Evolutionary conservation across 2,797 vertebrate species (phyloP).

Genomic region (Micropoecilia bifurca): DNA sequence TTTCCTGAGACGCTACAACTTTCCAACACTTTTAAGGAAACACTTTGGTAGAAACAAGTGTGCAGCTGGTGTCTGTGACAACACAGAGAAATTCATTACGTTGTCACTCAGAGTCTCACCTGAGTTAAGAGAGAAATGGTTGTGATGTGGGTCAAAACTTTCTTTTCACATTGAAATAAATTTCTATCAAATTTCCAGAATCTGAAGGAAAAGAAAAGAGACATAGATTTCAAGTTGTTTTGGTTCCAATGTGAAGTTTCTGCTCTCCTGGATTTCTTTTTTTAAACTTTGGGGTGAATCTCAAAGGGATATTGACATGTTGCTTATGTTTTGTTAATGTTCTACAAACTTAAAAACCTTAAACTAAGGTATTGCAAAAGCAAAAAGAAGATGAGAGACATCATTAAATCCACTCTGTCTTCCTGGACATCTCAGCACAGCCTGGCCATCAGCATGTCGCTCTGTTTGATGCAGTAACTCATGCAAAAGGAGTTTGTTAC

Average conservation of each 20-base stretch:
- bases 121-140: neutral
- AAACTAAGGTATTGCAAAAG: neutral
- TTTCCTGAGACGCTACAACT: neutral
- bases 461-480: neutral
- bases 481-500: neutral
- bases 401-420: neutral
- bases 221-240: too few relatives aligned
- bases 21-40: neutral
- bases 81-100: too few relatives aligned
- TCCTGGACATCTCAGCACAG: neutral
- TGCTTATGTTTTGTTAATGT: neutral
- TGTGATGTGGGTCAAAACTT: too few relatives aligned
- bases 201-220: too few relatives aligned
- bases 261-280: too few relatives aligned
- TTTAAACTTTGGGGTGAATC: too few relatives aligned
- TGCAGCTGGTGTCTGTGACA: neutral
- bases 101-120: too few relatives aligned
- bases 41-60: neutral
- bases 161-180: too few relatives aligned
- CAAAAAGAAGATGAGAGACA: neutral
- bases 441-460: neutral
- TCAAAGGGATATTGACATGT: neutral
- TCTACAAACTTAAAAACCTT: too few relatives aligned
- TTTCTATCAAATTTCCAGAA: too few relatives aligned
- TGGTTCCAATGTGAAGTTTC: too few relatives aligned